These are phyloP conservation scores for Liparis tanakae DNA, from an alignment of 2,797 vertebrate species.

Conservation along the genomic window DNA sequence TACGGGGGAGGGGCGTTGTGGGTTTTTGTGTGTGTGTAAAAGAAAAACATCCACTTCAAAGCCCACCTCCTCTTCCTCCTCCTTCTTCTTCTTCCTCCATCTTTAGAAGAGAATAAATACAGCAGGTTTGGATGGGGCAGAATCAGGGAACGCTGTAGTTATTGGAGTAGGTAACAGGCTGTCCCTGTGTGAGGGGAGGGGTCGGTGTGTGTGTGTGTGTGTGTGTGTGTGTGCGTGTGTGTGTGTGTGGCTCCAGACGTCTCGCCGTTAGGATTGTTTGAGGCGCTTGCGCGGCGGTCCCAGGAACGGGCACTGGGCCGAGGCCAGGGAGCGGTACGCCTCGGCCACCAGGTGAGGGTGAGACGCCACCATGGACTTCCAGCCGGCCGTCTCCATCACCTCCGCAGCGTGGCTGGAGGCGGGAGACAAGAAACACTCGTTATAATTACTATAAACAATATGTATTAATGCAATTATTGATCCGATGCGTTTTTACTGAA, in stretches of 20 bases:
- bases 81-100: slow-evolving; percentile 36
- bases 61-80: slow-evolving; percentile 36
- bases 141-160: slow-evolving; percentile 65
- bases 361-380: slow-evolving; percentile 98
- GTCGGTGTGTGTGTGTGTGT: slow-evolving; percentile 38
- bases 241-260: slow-evolving; percentile 20
- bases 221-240: slow-evolving; percentile 42
- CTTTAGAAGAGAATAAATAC: slow-evolving; percentile 72
- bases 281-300: slow-evolving; percentile 97
- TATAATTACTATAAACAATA: not conserved
- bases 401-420: slow-evolving; percentile 92
- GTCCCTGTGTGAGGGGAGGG: slow-evolving; percentile 51
- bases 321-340: slow-evolving; percentile 96
- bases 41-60: slow-evolving; percentile 68
- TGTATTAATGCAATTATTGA: not conserved
- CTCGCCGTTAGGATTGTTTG: slow-evolving; percentile 92
- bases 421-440: not conserved
- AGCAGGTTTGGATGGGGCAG: slow-evolving; percentile 70
- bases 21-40: slow-evolving; percentile 62
- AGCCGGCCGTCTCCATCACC: slow-evolving; percentile 97
- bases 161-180: slow-evolving; percentile 70
- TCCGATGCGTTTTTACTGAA: not conserved
- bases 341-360: slow-evolving; percentile 98
- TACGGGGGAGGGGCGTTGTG: slow-evolving; percentile 41
- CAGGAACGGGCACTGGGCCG: slow-evolving; percentile 96